Evolutionary conservation across 2,888 invertebrate genomes (phyloP).

Genomic region (Drosophila ustulata): DNA sequence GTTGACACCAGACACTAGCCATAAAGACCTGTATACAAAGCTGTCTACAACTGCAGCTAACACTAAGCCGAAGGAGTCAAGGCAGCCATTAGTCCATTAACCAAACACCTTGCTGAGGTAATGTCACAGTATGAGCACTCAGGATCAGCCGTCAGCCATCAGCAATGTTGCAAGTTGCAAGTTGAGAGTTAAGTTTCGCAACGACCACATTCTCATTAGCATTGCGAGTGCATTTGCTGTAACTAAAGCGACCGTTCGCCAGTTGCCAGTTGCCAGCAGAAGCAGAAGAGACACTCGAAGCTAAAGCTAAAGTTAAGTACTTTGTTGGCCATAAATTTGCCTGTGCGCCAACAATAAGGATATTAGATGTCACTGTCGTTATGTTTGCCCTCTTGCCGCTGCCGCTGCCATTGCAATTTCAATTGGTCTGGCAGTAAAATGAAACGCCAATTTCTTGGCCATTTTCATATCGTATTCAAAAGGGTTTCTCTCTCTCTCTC

Average conservation of each 20-base stretch:
- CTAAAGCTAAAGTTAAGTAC: conserved; percentile 64
- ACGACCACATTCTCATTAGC: conserved; percentile 48
- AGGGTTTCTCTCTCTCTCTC: conserved; percentile 14
- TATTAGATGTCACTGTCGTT: conserved; percentile 74
- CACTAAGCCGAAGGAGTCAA: conserved; percentile 1
- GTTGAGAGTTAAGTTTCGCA: conserved; percentile 44
- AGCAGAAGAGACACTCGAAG: conserved; percentile 49
- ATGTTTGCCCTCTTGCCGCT: conserved; percentile 51
- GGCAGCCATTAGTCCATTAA: conserved; percentile 43
- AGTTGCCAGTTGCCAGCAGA: conserved; percentile 44
- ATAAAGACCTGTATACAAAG: neutral
- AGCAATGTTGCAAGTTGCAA: conserved; percentile 12
- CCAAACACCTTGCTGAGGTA: conserved; percentile 45
- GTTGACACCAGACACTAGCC: neutral
- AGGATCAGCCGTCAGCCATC: conserved; percentile 11
- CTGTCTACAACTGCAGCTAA: neutral
- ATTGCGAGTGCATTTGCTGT: conserved; percentile 35
- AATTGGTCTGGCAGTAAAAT: conserved; percentile 59
- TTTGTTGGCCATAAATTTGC: conserved; percentile 77
- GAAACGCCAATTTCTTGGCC: conserved; percentile 64
- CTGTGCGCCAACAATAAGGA: conserved; percentile 75
- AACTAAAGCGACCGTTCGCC: conserved; percentile 41
- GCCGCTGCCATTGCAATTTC: conserved; percentile 60
- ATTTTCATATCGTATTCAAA: conserved; percentile 64
- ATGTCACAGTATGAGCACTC: conserved; percentile 23